Percentiles rank a stretch among this genome's conserved stretches.
Evolutionary conservation across 2,797 vertebrate genomes (phyloP).

Genomic region (Ataeniobius toweri): DNA sequence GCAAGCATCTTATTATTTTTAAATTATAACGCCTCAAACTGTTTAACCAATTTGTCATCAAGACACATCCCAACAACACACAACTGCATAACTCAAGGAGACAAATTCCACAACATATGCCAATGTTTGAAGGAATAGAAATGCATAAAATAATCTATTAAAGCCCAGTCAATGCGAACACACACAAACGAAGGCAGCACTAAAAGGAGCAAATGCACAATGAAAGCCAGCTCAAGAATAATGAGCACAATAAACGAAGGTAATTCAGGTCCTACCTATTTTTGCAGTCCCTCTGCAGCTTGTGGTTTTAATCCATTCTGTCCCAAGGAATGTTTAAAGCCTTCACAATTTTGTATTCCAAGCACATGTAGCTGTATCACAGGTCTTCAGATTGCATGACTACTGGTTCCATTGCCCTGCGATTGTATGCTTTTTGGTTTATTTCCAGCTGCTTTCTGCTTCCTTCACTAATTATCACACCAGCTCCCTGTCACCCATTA

Average conservation of each 20-base stretch:
- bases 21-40: neutral
- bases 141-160: neutral
- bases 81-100: neutral
- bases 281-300: neutral
- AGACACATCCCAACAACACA: neutral
- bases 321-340: neutral
- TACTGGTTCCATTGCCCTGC: neutral
- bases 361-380: neutral
- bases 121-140: neutral
- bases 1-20: neutral
- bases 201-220: neutral
- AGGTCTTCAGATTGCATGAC: neutral
- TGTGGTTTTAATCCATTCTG: neutral
- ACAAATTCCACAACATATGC: neutral
- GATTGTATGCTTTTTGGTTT: neutral
- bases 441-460: neutral
- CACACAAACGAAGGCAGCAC: neutral
- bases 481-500: neutral
- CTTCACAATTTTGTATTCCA: neutral
- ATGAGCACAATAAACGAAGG: neutral
- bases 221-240: slow-evolving; percentile 4
- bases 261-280: neutral
- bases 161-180: neutral
- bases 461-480: neutral
- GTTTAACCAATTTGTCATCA: slow-evolving; percentile 4